Percentiles rank a stretch among this genome's conserved stretches.
Conservation (phyloP, 2,797 vertebrate genomes). For the Nasua narica region DNA sequence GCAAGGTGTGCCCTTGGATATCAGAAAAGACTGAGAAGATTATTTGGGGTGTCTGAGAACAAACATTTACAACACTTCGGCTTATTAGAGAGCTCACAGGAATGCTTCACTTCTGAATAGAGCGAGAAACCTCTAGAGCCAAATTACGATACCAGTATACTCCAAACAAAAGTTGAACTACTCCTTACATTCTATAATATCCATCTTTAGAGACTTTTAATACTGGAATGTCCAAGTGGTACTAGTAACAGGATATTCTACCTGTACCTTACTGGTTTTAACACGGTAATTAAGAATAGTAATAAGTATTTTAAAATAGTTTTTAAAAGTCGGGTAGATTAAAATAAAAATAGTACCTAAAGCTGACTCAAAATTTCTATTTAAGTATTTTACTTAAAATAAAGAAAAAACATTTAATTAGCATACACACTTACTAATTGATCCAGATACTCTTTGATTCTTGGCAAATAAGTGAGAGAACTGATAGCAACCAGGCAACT, state of each 20-base stretch:
- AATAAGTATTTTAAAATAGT: background rate
- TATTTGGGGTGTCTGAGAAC: background rate
- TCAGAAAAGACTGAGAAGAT: background rate
- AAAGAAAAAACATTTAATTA: background rate
- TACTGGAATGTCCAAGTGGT: background rate
- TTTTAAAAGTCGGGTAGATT: background rate
- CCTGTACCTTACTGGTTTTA: constrained; percentile 6
- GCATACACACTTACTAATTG: constrained; percentile 90
- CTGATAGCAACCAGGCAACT: constrained; percentile 98
- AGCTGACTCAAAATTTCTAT: background rate
- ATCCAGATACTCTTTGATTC: constrained; percentile 98
- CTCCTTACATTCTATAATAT: background rate
- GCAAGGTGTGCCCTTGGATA: background rate
- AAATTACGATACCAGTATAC: background rate
- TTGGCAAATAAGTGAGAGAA: constrained; percentile 95
- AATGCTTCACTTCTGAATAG: background rate
- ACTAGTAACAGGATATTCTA: background rate
- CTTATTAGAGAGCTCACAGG: background rate
- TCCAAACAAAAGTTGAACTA: background rate
- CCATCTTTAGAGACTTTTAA: background rate
- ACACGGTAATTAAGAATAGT: background rate
- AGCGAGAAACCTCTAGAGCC: background rate
- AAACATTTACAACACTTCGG: background rate
- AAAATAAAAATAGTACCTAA: constrained; percentile 17
- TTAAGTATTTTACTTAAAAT: constrained; percentile 12